A percentile compares a stretch with the other conserved stretches of the same genome.
Conservation (phyloP, 1,140 invertebrate species). For the Drosophila subpulchrella region DNA sequence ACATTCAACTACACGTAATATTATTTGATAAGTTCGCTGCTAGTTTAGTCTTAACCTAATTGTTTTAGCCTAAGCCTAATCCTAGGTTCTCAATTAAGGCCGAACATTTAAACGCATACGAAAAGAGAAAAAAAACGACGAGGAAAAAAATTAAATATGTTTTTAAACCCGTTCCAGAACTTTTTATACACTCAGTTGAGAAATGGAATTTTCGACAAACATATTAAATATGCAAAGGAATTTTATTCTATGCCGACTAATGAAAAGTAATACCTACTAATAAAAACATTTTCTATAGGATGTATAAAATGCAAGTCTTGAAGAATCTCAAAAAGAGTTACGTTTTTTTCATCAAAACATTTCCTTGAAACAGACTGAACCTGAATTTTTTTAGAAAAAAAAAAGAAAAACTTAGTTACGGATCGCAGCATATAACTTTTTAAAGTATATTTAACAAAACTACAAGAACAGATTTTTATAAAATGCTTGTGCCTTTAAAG, state of each 20-base stretch:
- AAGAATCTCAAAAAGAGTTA: conserved; percentile 75
- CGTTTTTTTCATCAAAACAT: conserved; percentile 76
- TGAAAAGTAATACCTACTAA: conserved; percentile 10
- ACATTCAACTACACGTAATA: conserved; percentile 70
- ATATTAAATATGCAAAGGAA: conserved; percentile 65
- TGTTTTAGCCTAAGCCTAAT: conserved; percentile 66
- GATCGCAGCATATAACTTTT: conserved; percentile 65
- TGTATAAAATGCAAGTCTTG: conserved; percentile 63
- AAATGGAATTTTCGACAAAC: conserved; percentile 48
- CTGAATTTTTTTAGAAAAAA: conserved; percentile 62
- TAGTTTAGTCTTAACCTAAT: conserved; percentile 72
- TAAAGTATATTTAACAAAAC: conserved; percentile 58
- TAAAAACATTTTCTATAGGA: conserved; percentile 51
- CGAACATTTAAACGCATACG: conserved; percentile 20
- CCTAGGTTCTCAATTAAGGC: conserved; percentile 61
- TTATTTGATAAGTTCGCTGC: conserved; percentile 62
- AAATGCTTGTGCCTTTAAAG: conserved; percentile 75
- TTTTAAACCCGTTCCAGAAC: conserved; percentile 51
- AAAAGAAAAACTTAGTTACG: conserved; percentile 36
- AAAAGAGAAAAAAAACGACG: conserved; percentile 37
- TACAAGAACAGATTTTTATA: conserved; percentile 73
- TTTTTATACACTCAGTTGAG: conserved; percentile 56
- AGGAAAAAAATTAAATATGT: conserved; percentile 40
- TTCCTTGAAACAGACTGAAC: conserved; percentile 81
- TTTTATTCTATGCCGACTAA: conserved; percentile 48